Evolutionary conservation across 2,888 invertebrate genomes (phyloP), one percentile per base, ranked within the genome.

Genomic region (Cataglyphis rosenhaueri): DNA sequence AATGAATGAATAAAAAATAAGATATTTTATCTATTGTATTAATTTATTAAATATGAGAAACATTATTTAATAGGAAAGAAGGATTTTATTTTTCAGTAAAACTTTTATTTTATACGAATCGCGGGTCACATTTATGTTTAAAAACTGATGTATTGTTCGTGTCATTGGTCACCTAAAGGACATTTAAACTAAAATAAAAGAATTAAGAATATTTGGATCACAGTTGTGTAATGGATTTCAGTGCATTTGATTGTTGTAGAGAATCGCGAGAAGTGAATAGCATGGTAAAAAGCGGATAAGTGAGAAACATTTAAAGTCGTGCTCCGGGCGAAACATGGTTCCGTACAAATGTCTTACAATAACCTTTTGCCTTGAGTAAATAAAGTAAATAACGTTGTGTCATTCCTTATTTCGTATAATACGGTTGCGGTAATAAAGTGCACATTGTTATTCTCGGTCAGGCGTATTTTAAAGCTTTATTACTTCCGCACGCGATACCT

Each of bases 181-280:
- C 71, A 79, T 76, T 81, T 62, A 82, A 79, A 81, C 82, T 59
- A 64, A 81, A 83, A 84, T 81, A 82, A 70, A 41, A 57, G 75
- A 84, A 65, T 64, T 71, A 83, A 81, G 82, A 68, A 85, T 84
- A 88, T 88, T 82, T 85, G 82, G 89, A 89, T 89, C 89, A 89
- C 75, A 89, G 87, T 89, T 86, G 85, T 87, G 85, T 74, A 82
- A 74, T 29, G 41, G 29, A 81, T 73, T 78, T 62, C 64, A 44
- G 61, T 44, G 70, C 65, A 64, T 76, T 75, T 81, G 83, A 86
- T 84, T 87, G 73, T 62, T 81, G 68, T 71, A 55, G 25, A 25
- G 25, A 25, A 25, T 25, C 55, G 10, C 55, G 81, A 62, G 32
- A n/a, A 57, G 57, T 73, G 64, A 73, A 74, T 48, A 52, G 61